These are phyloP conservation scores for Selene dorsalis DNA, from an alignment of 2,797 vertebrate species.

Conservation along the genomic window DNA sequence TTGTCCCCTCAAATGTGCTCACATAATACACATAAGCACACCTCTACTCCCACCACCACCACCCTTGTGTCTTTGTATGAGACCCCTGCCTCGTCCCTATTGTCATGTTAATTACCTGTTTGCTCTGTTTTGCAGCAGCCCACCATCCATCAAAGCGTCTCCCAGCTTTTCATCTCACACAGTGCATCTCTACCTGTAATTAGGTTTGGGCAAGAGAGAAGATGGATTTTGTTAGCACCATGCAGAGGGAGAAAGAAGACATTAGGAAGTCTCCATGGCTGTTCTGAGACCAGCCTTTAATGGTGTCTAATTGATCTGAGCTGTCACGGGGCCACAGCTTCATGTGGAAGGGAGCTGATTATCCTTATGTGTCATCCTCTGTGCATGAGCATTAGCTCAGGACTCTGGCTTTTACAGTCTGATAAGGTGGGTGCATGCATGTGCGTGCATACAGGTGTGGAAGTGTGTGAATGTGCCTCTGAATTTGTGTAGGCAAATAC, in stretches of 20 bases:
- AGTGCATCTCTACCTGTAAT: slow-evolving; percentile 80
- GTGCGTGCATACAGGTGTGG: slow-evolving; percentile 33
- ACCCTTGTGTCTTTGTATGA: slow-evolving; percentile 73
- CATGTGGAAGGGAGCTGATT: slow-evolving; percentile 66
- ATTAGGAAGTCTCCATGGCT: slow-evolving; percentile 74
- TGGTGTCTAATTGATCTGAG: slow-evolving; percentile 80
- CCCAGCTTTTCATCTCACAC: slow-evolving; percentile 73
- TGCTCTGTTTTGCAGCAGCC: slow-evolving; percentile 74
- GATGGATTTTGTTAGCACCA: slow-evolving; percentile 78
- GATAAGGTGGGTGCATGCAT: slow-evolving; percentile 23
- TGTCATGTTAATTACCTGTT: slow-evolving; percentile 79
- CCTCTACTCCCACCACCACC: slow-evolving; percentile 49
- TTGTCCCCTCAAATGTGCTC: slow-evolving; percentile 27
- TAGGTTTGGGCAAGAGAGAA: slow-evolving; percentile 70
- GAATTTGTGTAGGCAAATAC: slow-evolving; percentile 32
- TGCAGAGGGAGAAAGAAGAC: slow-evolving; percentile 66
- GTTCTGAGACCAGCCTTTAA: slow-evolving; percentile 77
- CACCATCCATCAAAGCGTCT: slow-evolving; percentile 78
- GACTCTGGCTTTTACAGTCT: slow-evolving; percentile 37
- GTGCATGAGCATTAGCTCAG: slow-evolving; percentile 46
- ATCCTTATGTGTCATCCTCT: slow-evolving; percentile 64
- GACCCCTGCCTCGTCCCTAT: slow-evolving; percentile 71
- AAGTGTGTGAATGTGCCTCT: neutral
- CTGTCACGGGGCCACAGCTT: slow-evolving; percentile 71
- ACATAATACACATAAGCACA: slow-evolving; percentile 46